phyloP scores from a whole-genome alignment of 2,113 vertebrate genomes.

The Forbesichthys papilliferus region DNA sequence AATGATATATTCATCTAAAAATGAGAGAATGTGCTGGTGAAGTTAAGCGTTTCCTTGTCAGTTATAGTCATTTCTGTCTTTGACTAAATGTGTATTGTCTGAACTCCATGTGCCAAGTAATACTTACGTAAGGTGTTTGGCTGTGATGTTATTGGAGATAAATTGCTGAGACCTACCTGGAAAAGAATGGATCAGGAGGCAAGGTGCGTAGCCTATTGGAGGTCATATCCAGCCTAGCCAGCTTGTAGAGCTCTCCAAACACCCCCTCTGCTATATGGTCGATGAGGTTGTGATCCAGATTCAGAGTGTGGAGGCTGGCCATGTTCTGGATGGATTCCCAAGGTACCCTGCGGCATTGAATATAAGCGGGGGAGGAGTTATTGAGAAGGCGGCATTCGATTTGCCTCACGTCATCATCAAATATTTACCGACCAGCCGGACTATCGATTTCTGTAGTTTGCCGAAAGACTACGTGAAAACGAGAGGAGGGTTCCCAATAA shows the following conservation, averaged over 20 bases:
- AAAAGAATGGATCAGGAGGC: conserved; percentile 87
- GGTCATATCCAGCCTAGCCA: conserved; percentile 90
- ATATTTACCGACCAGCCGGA: conserved; percentile 26
- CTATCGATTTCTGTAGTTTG: conserved; percentile 56
- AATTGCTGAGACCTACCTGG: conserved; percentile 57
- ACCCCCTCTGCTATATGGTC: conserved; percentile 85
- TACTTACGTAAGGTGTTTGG: not conserved
- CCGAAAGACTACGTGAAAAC: not conserved
- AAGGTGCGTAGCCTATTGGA: conserved; percentile 88
- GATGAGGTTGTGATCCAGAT: conserved; percentile 91
- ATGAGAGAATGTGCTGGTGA: not conserved
- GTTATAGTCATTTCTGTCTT: too few relatives aligned
- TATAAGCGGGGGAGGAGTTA: not conserved
- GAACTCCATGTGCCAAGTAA: not conserved
- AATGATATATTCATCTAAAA: not conserved
- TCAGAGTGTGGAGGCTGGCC: conserved; percentile 87
- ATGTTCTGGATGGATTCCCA: conserved; percentile 90
- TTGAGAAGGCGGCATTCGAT: not conserved
- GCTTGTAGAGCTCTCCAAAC: conserved; percentile 86
- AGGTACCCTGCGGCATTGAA: conserved; percentile 69
- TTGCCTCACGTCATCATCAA: not conserved
- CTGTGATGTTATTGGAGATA: too few relatives aligned
- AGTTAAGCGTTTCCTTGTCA: too few relatives aligned
- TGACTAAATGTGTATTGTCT: not conserved
- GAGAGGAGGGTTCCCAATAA: not conserved